Evolutionary conservation across 2,113 vertebrate genomes (phyloP).

Genomic region (Pomatostomus ruficeps): DNA sequence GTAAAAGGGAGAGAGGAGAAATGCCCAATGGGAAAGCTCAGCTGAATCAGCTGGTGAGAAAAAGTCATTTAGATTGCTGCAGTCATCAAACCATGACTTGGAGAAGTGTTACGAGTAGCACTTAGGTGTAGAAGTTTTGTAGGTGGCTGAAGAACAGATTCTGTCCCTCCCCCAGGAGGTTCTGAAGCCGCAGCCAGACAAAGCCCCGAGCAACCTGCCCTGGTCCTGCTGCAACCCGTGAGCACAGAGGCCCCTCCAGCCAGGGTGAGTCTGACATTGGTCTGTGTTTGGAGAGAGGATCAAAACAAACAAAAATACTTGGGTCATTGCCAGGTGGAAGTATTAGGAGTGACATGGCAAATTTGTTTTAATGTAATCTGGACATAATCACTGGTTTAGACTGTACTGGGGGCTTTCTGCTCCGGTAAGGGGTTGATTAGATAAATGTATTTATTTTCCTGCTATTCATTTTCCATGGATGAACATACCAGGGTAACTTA

Average conservation of each 20-base stretch:
- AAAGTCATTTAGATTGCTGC: background rate
- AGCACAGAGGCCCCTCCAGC: background rate
- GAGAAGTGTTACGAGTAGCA: background rate
- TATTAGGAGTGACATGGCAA: background rate
- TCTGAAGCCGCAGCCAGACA: rapidly evolving
- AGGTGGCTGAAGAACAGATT: background rate
- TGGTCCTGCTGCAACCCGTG: background rate
- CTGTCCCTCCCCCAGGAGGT: background rate
- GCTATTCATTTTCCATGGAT: background rate
- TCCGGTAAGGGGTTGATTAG: background rate
- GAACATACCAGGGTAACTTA: background rate
- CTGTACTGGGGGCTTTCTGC: background rate
- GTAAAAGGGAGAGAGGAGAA: background rate
- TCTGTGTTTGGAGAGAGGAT: background rate
- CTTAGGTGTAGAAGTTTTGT: background rate
- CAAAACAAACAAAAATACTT: background rate
- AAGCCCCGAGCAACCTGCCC: background rate
- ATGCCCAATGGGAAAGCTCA: background rate
- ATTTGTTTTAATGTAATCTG: conserved; percentile 4
- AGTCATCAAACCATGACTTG: background rate
- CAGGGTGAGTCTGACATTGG: background rate
- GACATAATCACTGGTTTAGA: background rate
- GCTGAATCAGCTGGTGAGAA: background rate
- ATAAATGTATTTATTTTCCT: background rate
- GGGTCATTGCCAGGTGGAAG: background rate